Percentiles rank a stretch among this genome's conserved stretches.
Conservation (phyloP, 1,140 invertebrate genomes). For the Leptopilina boulardi region DNA sequence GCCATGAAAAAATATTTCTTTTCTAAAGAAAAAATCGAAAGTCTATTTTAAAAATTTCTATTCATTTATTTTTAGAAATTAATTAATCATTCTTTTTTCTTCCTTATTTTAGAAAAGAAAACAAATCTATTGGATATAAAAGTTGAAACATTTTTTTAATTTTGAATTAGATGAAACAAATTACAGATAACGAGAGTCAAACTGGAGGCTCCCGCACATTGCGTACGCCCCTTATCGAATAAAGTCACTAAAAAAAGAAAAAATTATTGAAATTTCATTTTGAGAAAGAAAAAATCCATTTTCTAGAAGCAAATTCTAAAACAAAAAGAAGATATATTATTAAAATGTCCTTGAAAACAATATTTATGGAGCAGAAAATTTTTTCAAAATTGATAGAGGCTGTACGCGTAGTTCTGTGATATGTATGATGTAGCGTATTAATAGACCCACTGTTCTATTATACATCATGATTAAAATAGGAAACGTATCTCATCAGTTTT, state of each 20-base stretch:
- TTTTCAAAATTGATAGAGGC: conserved; percentile 61
- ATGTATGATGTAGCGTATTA: conserved; percentile 76
- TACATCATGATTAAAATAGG: conserved; percentile 68
- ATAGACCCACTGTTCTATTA: conserved; percentile 68
- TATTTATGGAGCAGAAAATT: not conserved
- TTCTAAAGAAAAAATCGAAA: too few species aligned
- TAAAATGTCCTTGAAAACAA: too few species aligned
- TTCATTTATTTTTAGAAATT: not conserved
- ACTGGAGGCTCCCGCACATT: conserved; percentile 72
- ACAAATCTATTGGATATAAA: not conserved
- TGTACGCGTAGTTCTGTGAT: conserved; percentile 76
- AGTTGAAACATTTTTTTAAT: not conserved
- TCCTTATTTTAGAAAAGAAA: too few species aligned
- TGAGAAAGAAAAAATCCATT: not conserved
- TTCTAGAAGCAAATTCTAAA: not conserved
- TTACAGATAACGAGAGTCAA: conserved; percentile 48
- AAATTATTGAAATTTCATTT: conserved; percentile 2
- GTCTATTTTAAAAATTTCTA: too few species aligned
- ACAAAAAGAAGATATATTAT: not conserved
- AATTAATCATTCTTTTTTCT: not conserved
- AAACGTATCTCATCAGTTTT: conserved; percentile 70
- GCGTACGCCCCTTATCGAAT: conserved; percentile 68
- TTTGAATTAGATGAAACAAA: conserved; percentile 6
- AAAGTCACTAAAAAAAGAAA: conserved; percentile 28
- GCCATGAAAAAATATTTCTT: too few species aligned